Percentiles rank a stretch among this genome's conserved stretches.
Evolutionary conservation across 2,888 invertebrate genomes (phyloP).

Genomic region (Pteria penguin): DNA sequence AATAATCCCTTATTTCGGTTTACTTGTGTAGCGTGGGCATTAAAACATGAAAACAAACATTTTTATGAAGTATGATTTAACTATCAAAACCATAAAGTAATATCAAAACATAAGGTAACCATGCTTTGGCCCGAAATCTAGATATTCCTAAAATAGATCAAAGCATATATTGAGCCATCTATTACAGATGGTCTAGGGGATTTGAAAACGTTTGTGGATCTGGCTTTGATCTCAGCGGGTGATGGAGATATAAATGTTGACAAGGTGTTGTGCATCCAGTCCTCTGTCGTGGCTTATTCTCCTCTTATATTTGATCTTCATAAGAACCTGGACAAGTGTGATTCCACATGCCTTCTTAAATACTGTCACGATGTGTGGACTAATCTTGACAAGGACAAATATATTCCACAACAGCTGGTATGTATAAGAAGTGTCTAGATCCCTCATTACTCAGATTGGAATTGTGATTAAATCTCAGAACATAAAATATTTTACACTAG

Average conservation of each 20-base stretch:
- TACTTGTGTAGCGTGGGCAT: background rate
- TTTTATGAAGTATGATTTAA: background rate
- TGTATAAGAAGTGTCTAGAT: too few species aligned
- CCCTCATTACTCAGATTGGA: too few species aligned
- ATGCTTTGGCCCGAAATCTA: too few species aligned
- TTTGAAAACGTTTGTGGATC: constrained; percentile 64
- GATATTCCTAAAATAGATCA: too few species aligned
- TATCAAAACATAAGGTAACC: too few species aligned
- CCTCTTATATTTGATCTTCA: constrained; percentile 68
- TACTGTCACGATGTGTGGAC: background rate
- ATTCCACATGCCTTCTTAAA: background rate
- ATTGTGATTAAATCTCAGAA: too few species aligned
- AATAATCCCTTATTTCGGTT: background rate
- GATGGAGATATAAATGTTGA: constrained; percentile 64
- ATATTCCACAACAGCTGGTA: constrained; percentile 66
- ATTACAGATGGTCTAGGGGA: constrained; percentile 25
- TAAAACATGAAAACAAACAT: background rate
- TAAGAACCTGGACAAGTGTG: background rate
- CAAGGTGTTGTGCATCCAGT: constrained; percentile 61
- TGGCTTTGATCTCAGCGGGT: constrained; percentile 68
- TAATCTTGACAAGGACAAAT: constrained; percentile 52
- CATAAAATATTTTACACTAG: too few species aligned
- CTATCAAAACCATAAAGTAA: too few species aligned
- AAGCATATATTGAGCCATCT: too few species aligned
- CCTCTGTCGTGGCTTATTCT: constrained; percentile 66